phyloP scores from a whole-genome alignment of 1,140 invertebrate species.

The Reticulitermes speratus region DNA sequence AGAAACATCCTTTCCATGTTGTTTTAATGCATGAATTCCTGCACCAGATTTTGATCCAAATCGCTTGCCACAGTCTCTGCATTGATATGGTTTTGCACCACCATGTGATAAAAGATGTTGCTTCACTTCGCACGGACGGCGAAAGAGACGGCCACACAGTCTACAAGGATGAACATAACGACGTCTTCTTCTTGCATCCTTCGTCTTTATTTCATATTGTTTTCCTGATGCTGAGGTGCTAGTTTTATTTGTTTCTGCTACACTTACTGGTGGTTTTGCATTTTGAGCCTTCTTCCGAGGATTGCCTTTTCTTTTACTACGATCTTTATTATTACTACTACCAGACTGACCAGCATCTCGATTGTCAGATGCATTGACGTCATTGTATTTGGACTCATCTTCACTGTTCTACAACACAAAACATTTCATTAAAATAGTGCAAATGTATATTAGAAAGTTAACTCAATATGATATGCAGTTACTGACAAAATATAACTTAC shows the following conservation, averaged over 20 bases:
- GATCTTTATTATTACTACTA: not conserved
- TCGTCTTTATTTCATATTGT: slow-evolving; percentile 29
- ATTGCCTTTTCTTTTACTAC: slow-evolving; percentile 17
- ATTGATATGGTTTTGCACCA: slow-evolving; percentile 35
- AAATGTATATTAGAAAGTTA: not conserved
- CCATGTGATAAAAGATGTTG: slow-evolving; percentile 36
- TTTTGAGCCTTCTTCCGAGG: slow-evolving; percentile 1
- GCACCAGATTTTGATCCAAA: slow-evolving; percentile 34
- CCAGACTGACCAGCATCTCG: not conserved
- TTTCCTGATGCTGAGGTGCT: not conserved
- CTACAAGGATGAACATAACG: slow-evolving; percentile 34
- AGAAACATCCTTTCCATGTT: slow-evolving; percentile 33
- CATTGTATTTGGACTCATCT: slow-evolving; percentile 11
- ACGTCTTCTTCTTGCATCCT: slow-evolving; percentile 23
- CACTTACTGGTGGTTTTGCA: not conserved
- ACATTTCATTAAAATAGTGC: not conserved
- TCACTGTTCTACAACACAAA: not conserved
- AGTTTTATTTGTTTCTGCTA: not conserved
- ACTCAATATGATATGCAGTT: not conserved
- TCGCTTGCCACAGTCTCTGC: slow-evolving; percentile 35
- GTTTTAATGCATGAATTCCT: slow-evolving; percentile 33
- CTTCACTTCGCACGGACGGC: slow-evolving; percentile 35
- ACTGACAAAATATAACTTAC: not conserved
- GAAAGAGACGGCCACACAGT: slow-evolving; percentile 35
- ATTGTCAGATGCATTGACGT: not conserved